Evolutionary conservation across 2,113 vertebrate genomes (phyloP).

Genomic region (Numenius arquata): DNA sequence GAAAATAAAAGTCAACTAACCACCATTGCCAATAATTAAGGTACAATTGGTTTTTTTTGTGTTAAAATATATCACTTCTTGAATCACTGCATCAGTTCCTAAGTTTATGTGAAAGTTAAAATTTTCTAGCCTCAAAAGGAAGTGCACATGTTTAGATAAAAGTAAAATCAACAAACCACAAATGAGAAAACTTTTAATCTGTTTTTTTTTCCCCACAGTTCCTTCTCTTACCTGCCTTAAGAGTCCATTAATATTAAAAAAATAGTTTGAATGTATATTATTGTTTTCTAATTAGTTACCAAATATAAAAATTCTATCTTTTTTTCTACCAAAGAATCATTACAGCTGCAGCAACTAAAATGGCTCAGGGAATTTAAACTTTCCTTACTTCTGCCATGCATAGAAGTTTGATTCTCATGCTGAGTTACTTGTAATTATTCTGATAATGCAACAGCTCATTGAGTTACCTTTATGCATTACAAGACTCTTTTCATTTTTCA

Average conservation of each 20-base stretch:
- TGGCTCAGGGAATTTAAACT: not conserved
- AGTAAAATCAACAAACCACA: slow-evolving; percentile 5
- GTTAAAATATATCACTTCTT: not conserved
- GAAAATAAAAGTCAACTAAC: not conserved
- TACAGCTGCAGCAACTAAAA: not conserved
- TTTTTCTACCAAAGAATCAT: not conserved
- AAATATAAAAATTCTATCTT: not conserved
- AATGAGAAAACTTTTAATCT: not conserved
- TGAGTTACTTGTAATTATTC: not conserved
- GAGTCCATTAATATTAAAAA: not conserved
- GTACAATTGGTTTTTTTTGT: not conserved
- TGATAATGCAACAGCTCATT: not conserved
- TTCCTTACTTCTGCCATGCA: not conserved
- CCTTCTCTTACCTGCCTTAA: not conserved
- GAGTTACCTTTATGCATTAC: not conserved
- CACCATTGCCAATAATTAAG: not conserved
- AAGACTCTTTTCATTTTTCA: not conserved
- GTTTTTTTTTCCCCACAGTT: not conserved
- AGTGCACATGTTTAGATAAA: not conserved
- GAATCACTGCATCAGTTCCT: not conserved
- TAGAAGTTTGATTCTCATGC: not conserved
- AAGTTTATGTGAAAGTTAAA: not conserved
- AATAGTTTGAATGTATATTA: not conserved
- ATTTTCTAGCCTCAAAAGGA: not conserved
- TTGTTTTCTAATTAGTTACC: not conserved